Percentiles rank a stretch among this genome's conserved stretches.
These are phyloP conservation scores for Aplocera efformata DNA, from an alignment of 2,888 invertebrate species.

Conservation along the genomic window DNA sequence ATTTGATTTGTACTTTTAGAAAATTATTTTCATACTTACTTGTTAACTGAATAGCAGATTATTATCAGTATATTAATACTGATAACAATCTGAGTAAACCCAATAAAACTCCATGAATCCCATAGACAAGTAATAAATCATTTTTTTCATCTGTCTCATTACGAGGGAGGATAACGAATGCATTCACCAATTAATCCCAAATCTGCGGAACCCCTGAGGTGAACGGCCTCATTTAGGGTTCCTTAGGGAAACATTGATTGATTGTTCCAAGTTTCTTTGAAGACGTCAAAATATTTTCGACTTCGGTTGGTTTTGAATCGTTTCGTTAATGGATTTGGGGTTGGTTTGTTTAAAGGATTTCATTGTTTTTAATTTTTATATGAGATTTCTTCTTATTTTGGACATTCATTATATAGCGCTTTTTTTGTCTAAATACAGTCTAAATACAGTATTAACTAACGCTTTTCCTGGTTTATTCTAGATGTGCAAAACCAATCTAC, in stretches of 20 bases:
- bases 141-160: constrained; percentile 42
- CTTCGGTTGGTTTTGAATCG: constrained; percentile 37
- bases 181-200: constrained; percentile 66
- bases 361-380: too few relatives aligned
- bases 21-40: too few relatives aligned
- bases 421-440: too few relatives aligned
- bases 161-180: constrained; percentile 44
- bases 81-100: constrained; percentile 2
- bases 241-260: constrained; percentile 28
- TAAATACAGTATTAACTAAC: too few relatives aligned
- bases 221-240: constrained; percentile 54
- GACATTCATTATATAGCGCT: too few relatives aligned
- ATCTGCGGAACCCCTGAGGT: constrained; percentile 57
- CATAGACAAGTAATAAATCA: constrained; percentile 32
- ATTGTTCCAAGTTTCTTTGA: constrained; percentile 28
- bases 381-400: too few relatives aligned
- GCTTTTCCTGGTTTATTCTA: too few relatives aligned
- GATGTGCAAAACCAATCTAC: too few relatives aligned
- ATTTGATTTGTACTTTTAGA: too few relatives aligned
- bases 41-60: background rate
- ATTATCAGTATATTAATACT: constrained; percentile 1
- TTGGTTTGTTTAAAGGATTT: constrained; percentile 1
- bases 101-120: constrained; percentile 19
- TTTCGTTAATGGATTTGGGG: constrained; percentile 17
- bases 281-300: constrained; percentile 63